A percentile compares a stretch with the other conserved stretches of the same genome.
Evolutionary conservation across 53 echinoderm and acorn worm genomes (phyloP).

Genomic region (Hippasteria phrygiana): DNA sequence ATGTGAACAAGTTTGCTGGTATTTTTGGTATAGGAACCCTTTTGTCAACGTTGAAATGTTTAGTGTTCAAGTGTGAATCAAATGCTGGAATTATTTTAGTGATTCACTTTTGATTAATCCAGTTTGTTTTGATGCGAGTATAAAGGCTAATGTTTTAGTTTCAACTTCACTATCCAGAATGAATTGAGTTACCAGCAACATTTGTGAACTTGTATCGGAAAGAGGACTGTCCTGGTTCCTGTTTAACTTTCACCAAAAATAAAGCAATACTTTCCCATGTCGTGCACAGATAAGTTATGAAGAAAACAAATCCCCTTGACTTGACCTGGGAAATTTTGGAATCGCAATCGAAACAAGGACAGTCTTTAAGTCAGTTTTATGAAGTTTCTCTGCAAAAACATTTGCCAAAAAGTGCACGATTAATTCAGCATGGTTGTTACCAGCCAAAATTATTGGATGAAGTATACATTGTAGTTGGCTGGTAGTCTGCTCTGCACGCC

Average conservation of each 20-base stretch:
- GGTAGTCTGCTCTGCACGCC: background rate
- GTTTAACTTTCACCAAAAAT: background rate
- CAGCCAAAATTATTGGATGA: conserved; percentile 19
- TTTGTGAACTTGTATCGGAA: background rate
- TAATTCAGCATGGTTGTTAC: background rate
- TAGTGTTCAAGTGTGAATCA: no score
- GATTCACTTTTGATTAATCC: background rate
- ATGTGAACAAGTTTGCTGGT: conserved; percentile 16
- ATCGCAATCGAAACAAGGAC: background rate
- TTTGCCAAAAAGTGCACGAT: background rate
- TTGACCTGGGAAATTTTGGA: background rate
- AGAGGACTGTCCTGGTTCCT: background rate
- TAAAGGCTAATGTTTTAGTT: no score
- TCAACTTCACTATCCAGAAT: no score
- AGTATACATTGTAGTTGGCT: background rate
- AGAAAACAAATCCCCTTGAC: background rate
- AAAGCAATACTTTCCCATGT: conserved; percentile 27
- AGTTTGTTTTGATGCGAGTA: no score
- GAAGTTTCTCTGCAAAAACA: background rate
- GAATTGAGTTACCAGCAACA: background rate
- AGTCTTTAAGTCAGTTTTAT: conserved; percentile 5
- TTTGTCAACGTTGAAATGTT: background rate
- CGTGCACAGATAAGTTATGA: background rate
- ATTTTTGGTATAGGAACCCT: background rate
- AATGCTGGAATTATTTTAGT: background rate